A percentile compares a stretch with the other conserved stretches of the same genome.
phyloP scores from a whole-genome alignment of 1,140 invertebrate species.

The Drosophila repleta region DNA sequence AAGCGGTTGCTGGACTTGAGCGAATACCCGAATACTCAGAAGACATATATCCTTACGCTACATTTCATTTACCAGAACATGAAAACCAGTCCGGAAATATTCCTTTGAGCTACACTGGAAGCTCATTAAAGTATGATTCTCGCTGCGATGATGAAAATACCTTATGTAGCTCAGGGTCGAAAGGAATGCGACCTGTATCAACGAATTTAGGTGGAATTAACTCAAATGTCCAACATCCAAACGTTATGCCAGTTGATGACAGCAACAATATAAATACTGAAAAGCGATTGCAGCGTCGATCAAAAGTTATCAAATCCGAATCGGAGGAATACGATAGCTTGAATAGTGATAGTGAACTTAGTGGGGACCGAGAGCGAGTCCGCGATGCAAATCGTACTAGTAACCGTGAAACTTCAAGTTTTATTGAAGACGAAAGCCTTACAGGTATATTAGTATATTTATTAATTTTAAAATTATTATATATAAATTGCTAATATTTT shows the following conservation, averaged over 20 bases:
- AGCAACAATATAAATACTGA: conserved; percentile 58
- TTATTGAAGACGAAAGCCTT: conserved; percentile 85
- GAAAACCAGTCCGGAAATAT: conserved; percentile 83
- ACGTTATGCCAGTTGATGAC: conserved; percentile 38
- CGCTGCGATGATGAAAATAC: conserved; percentile 55
- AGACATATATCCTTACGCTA: conserved; percentile 88
- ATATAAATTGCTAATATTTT: background rate
- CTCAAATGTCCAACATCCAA: conserved; percentile 39
- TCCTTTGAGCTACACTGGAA: conserved; percentile 58
- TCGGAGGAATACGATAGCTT: conserved; percentile 87
- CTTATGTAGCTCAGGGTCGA: conserved; percentile 47
- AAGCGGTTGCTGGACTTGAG: conserved; percentile 85
- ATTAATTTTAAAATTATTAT: background rate
- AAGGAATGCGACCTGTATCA: conserved; percentile 75
- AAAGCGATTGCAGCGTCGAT: conserved; percentile 57
- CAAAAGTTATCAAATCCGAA: conserved; percentile 84
- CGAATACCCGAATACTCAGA: conserved; percentile 87
- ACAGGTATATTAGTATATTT: conserved; percentile 20
- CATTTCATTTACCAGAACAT: conserved; percentile 87
- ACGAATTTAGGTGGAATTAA: conserved; percentile 45
- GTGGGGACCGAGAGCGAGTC: conserved; percentile 66
- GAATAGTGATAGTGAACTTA: conserved; percentile 86
- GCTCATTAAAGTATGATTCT: conserved; percentile 53
- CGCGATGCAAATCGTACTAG: conserved; percentile 55
- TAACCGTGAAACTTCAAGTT: conserved; percentile 84